Evolutionary conservation across 2,888 invertebrate genomes (phyloP).

Genomic region (Amblyjoppa fuscipennis): DNA sequence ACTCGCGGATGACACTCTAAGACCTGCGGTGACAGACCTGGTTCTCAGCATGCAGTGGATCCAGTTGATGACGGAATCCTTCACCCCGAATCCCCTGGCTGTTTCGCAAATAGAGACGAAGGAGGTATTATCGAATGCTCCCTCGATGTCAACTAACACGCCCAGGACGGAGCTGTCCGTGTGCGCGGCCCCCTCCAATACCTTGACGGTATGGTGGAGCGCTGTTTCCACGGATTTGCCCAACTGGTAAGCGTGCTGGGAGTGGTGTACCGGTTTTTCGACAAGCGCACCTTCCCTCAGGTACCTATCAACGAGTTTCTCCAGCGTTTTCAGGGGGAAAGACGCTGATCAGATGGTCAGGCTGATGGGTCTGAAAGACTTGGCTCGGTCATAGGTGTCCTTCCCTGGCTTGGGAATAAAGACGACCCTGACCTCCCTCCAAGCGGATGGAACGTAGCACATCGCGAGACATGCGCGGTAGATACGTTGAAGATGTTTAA

Average conservation of each 20-base stretch:
- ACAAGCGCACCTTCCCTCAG: constrained; percentile 49
- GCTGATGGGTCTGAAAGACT: constrained; percentile 70
- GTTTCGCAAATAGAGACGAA: constrained; percentile 45
- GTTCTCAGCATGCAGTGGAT: constrained; percentile 38
- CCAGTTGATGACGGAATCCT: constrained; percentile 33
- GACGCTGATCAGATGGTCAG: constrained; percentile 54
- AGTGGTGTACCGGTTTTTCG: constrained; percentile 35
- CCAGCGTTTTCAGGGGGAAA: constrained; percentile 70
- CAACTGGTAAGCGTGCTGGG: constrained; percentile 67
- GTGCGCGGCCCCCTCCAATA: constrained; percentile 37
- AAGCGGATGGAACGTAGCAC: constrained; percentile 47
- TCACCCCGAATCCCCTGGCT: constrained; percentile 11
- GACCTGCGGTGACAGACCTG: constrained; percentile 21
- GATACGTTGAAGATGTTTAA: not conserved
- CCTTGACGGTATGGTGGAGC: constrained; percentile 44
- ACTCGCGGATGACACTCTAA: constrained; percentile 13
- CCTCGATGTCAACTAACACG: constrained; percentile 66
- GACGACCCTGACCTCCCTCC: constrained; percentile 52
- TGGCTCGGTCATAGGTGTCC: constrained; percentile 52
- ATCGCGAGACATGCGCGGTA: constrained; percentile 34
- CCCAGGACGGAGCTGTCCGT: constrained; percentile 43
- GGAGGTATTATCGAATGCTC: constrained; percentile 65
- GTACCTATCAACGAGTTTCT: constrained; percentile 71
- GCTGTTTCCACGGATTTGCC: constrained; percentile 67
- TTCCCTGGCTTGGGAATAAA: constrained; percentile 70